Conservation (phyloP, 2,888 invertebrate genomes). For the Nymphalis polychloros region DNA sequence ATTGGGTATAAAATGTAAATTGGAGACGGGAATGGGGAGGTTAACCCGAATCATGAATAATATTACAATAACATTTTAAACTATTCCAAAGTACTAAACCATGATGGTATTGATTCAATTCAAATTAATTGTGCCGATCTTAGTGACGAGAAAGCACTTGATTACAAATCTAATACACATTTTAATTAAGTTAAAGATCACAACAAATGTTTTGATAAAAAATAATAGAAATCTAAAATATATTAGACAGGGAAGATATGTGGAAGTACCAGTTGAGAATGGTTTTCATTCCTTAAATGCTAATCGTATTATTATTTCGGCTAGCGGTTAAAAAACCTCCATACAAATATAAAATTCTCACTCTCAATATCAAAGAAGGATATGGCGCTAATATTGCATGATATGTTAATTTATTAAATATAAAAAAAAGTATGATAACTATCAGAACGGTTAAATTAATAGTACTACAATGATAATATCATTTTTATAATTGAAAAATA, state of each 20-base stretch:
- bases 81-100: constrained; percentile 47
- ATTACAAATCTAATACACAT: constrained; percentile 2
- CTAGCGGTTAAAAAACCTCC: constrained; percentile 31
- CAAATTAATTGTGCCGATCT: constrained; percentile 17
- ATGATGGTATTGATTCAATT: constrained; percentile 9
- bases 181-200: background rate
- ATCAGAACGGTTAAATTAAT: background rate
- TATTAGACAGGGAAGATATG: constrained; percentile 20
- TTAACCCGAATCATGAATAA: constrained; percentile 57
- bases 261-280: constrained; percentile 23
- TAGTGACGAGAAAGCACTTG: background rate
- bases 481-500: background rate
- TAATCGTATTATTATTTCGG: constrained; percentile 28
- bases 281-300: constrained; percentile 23
- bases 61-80: constrained; percentile 44
- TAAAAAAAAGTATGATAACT: background rate
- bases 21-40: constrained; percentile 47
- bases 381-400: constrained; percentile 61
- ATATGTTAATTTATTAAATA: constrained; percentile 56
- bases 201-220: constrained; percentile 2
- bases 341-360: constrained; percentile 61
- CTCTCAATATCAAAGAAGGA: constrained; percentile 56
- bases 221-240: background rate
- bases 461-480: background rate
- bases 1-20: constrained; percentile 51